Conservation (phyloP, 2,797 vertebrate species). For the Pangasius sanitwongsei region DNA sequence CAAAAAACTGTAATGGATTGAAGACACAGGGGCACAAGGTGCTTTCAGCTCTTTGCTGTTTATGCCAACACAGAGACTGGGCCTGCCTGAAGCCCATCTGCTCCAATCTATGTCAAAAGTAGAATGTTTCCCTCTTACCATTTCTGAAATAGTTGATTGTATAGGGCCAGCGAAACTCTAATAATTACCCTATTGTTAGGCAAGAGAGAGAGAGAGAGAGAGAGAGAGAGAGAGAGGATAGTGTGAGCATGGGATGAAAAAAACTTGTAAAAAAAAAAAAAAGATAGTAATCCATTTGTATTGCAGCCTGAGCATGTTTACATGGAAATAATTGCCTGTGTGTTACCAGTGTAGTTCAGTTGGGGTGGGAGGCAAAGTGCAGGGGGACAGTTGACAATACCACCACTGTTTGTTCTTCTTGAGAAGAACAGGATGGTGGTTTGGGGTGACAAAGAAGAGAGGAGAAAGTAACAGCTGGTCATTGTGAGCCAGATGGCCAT, state of each 20-base stretch:
- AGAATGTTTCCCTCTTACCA: constrained; percentile 67
- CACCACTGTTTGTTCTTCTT: constrained; percentile 85
- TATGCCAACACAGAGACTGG: constrained; percentile 27
- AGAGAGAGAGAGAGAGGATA: background rate
- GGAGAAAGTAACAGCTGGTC: constrained; percentile 66
- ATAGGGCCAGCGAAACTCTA: constrained; percentile 63
- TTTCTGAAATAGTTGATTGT: constrained; percentile 70
- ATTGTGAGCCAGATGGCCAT: constrained; percentile 62
- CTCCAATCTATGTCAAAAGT: constrained; percentile 54
- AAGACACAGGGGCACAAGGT: constrained; percentile 46
- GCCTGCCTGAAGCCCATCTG: background rate
- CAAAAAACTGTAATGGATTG: constrained; percentile 56
- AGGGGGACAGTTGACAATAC: constrained; percentile 80
- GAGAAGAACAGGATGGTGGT: constrained; percentile 61
- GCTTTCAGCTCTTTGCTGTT: constrained; percentile 65
- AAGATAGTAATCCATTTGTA: constrained; percentile 77
- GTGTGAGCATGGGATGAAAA: constrained; percentile 61
- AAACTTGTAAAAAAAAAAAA: constrained; percentile 21
- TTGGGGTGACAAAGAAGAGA: constrained; percentile 58
- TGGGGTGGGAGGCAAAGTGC: constrained; percentile 46
- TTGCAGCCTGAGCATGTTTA: constrained; percentile 75
- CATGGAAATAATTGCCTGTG: constrained; percentile 83
- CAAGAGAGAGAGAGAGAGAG: constrained; percentile 1
- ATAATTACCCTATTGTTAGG: constrained; percentile 39
- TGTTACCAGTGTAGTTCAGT: constrained; percentile 77